phyloP scores from a whole-genome alignment of 2,888 invertebrate species.

The Chrysina gloriosa region DNA sequence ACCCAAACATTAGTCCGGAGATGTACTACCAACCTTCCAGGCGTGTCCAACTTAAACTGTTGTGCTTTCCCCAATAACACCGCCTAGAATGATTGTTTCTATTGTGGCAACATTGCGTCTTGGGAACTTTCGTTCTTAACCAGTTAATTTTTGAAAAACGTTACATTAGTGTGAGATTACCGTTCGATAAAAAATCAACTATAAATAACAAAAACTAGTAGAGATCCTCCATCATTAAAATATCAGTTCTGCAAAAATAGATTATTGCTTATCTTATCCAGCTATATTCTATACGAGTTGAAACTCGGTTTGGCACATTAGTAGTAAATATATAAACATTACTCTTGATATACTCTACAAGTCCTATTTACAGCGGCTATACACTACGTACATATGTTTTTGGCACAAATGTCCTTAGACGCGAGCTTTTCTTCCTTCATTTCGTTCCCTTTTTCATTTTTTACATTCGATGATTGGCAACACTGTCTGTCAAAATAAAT shows the following conservation, averaged over 20 bases:
- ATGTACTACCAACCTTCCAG: no score
- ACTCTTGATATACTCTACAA: not conserved
- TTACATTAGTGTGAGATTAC: not conserved
- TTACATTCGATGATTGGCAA: not conserved
- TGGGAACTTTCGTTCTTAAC: not conserved
- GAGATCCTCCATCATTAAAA: conserved; percentile 33
- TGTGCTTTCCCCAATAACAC: no score
- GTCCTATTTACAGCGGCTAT: not conserved
- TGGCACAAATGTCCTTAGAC: conserved; percentile 6
- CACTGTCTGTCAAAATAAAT: conserved; percentile 19
- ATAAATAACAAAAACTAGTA: not conserved
- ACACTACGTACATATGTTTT: conserved; percentile 5
- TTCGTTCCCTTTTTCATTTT: not conserved
- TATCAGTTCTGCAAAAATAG: conserved; percentile 32
- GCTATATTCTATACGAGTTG: not conserved
- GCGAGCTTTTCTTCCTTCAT: not conserved
- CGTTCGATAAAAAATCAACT: not conserved
- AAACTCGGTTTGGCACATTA: conserved; percentile 29
- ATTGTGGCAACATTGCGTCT: no score
- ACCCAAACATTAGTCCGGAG: no score
- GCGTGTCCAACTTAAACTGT: no score
- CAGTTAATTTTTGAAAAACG: not conserved
- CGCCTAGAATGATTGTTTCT: no score
- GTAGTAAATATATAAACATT: no score
- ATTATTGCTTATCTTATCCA: conserved; percentile 24